Evolutionary conservation across 1,140 invertebrate genomes (phyloP).

Genomic region (Stratiolaelaps scimitus): DNA sequence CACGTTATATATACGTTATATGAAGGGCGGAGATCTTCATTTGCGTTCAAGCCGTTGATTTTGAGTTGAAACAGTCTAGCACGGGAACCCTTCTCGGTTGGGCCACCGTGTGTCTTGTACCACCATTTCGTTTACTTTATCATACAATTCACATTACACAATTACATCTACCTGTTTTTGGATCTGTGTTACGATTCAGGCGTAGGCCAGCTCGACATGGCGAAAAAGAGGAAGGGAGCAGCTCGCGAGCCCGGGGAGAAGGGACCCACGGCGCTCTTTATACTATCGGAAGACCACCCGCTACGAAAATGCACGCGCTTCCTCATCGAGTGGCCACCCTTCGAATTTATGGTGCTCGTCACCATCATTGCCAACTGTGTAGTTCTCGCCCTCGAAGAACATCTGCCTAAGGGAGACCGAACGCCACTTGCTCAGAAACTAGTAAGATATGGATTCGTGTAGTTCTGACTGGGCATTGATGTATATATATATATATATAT

Average conservation of each 20-base stretch:
- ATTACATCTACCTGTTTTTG: no score
- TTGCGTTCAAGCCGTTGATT: no score
- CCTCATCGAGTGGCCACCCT: conserved; percentile 99
- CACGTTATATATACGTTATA: no score
- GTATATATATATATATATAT: no score
- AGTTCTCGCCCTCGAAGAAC: conserved; percentile 97
- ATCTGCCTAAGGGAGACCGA: conserved; percentile 94
- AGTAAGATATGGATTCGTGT: no score
- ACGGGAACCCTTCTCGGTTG: no score
- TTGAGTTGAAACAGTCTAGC: no score
- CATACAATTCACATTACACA: no score
- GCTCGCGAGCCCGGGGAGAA: conserved; percentile 14
- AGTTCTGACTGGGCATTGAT: no score
- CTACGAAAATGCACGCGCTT: conserved; percentile 93
- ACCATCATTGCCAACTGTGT: conserved; percentile 99
- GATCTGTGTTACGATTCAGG: conserved; percentile 14
- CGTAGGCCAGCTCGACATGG: conserved; percentile 25
- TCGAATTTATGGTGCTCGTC: conserved; percentile 99
- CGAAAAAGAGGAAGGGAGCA: conserved; percentile 51
- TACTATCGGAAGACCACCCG: conserved; percentile 94
- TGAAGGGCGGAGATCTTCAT: no score
- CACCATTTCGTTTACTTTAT: no score
- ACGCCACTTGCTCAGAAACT: conserved; percentile 93
- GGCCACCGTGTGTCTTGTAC: no score
- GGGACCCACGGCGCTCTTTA: conserved; percentile 85